A percentile compares a stretch with the other conserved stretches of the same genome.
phyloP scores from a whole-genome alignment of 2,888 invertebrate species.

The Euplexia lucipara region DNA sequence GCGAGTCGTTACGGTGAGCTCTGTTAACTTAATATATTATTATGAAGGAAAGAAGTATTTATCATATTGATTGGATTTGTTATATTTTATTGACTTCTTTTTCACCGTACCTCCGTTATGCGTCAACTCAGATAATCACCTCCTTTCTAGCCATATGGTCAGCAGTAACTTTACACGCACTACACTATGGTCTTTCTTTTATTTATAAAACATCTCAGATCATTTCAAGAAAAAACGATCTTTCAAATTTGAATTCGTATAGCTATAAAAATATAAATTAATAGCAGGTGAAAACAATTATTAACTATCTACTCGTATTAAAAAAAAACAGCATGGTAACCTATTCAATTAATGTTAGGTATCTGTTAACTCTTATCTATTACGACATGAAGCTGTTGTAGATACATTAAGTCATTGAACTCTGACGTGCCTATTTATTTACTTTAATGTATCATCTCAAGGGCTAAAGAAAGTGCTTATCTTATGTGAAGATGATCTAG shows the following conservation, averaged over 20 bases:
- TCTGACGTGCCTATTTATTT: not conserved
- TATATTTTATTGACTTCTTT: no score
- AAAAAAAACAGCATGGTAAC: slow-evolving; percentile 13
- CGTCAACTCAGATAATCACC: no score
- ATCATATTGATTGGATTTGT: no score
- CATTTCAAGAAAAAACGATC: no score
- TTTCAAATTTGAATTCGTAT: no score
- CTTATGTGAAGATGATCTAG: not conserved
- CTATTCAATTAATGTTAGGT: slow-evolving; percentile 24
- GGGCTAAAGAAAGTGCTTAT: not conserved
- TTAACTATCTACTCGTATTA: not conserved
- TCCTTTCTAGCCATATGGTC: no score
- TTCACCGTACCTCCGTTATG: no score
- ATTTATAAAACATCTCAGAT: no score
- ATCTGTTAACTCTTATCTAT: slow-evolving; percentile 11
- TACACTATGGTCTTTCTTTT: no score
- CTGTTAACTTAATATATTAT: no score
- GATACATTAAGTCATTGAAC: slow-evolving; percentile 20
- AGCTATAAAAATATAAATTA: not conserved
- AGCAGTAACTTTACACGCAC: no score
- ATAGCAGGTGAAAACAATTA: not conserved
- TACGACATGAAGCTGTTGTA: slow-evolving; percentile 16
- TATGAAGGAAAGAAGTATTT: no score
- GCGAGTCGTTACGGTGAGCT: not conserved
- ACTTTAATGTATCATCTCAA: not conserved